Base-by-base conservation (phyloP, 2,888 invertebrate species). In the Ochlodes sylvanus region DNA sequence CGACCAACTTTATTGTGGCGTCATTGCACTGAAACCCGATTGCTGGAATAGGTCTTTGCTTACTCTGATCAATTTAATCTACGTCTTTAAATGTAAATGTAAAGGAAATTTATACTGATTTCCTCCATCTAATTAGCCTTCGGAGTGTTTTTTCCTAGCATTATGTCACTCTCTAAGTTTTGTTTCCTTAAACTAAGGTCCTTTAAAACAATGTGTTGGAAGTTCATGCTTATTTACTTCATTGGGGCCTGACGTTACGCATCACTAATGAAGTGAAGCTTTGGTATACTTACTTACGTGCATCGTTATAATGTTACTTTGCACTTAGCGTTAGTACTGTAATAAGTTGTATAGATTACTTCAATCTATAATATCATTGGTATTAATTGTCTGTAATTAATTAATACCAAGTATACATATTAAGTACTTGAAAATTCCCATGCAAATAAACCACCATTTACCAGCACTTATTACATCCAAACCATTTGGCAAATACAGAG, bases 1-100 rank as follows among this genome's bases (percentile, higher is more conserved):
- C 82, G 79, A 79, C 79, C 81, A 85, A 89, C 86, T 90, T 89
- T 88, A 91, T 87, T 84, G 83, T 84, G 82, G 86, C 85, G 89
- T 88, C 87, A 89, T 85, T 86, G 87, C 83, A 85, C 86, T 79
- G 82, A 77, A 79, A 81, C 81, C 81, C 82, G 82, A 86, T 82
- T 79, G 21, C 63, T 56, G 17, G 77, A 68, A 72, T 69, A 65
- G 61, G 77, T 79, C 79, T 83, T 82, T 76, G 75, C 82, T 81
- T 66, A 34, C 58, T 60, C 42, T 81, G 79, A 82, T 79, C 77
- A 83, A 80, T 84, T 81, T 80, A 81, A 82, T 85, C 81, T 78
- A 79, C 75, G 80, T 79, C 71, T 71, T 74, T 74, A 76, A 78
- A 75, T 71, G 32, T 54, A 32, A 12, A 38, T 9, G 3, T 4